Evolutionary conservation across 1,140 invertebrate species (phyloP).

Genomic region (Ectropis grisescens): DNA sequence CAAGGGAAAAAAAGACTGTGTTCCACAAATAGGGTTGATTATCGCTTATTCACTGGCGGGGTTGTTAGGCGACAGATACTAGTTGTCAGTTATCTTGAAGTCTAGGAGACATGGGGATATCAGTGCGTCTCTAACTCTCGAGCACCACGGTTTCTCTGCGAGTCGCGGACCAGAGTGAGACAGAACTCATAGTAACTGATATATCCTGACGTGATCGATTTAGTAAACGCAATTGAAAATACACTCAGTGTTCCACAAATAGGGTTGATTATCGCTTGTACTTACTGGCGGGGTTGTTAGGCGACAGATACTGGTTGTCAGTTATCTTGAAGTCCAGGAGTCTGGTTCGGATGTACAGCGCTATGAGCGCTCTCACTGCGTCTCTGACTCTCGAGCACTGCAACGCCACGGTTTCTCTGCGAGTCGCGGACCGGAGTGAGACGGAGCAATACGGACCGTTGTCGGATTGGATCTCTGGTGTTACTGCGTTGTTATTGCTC

Average conservation of each 20-base stretch:
- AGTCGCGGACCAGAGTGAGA: slow-evolving; percentile 43
- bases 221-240: too few species aligned
- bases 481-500: slow-evolving; percentile 65
- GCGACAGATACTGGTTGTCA: slow-evolving; percentile 28
- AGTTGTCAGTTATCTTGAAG: slow-evolving; percentile 44
- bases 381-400: slow-evolving; percentile 50
- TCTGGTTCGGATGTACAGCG: slow-evolving; percentile 40
- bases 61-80: slow-evolving; percentile 21
- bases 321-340: slow-evolving; percentile 51
- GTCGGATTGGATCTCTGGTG: slow-evolving; percentile 72
- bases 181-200: too few species aligned
- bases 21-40: too few species aligned
- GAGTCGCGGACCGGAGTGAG: slow-evolving; percentile 39
- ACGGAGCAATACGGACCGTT: slow-evolving; percentile 57
- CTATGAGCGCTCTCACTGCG: slow-evolving; percentile 51
- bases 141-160: slow-evolving; percentile 40
- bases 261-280: too few species aligned
- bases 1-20: slow-evolving; percentile 50
- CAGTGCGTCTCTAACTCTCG: slow-evolving; percentile 54
- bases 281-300: slow-evolving; percentile 31
- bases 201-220: too few species aligned
- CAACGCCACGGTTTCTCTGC: slow-evolving; percentile 38
- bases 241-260: too few species aligned
- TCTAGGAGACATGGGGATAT: slow-evolving; percentile 45
- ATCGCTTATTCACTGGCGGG: slow-evolving; percentile 33